A percentile compares a stretch with the other conserved stretches of the same genome.
phyloP scores from a whole-genome alignment of 2,113 vertebrate genomes.

The Calypte anna region DNA sequence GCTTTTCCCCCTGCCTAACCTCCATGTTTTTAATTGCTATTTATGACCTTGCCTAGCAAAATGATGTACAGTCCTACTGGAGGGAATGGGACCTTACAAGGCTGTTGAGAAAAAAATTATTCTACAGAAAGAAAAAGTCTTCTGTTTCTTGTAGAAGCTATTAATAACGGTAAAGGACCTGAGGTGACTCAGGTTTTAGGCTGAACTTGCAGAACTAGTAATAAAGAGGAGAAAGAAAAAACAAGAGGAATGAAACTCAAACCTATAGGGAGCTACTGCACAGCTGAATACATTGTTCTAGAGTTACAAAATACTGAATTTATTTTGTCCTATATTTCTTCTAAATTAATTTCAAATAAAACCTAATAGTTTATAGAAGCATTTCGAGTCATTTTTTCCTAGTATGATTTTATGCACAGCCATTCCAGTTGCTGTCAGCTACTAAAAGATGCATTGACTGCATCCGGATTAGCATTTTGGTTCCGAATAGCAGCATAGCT shows the following conservation, averaged over 20 bases:
- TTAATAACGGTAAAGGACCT: background rate
- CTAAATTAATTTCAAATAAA: constrained; percentile 28
- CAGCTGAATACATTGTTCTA: accelerated
- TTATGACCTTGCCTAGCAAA: background rate
- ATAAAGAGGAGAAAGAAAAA: background rate
- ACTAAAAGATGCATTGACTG: background rate
- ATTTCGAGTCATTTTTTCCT: background rate
- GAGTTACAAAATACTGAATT: background rate
- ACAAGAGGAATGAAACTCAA: background rate
- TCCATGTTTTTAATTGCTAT: background rate
- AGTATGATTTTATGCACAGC: background rate
- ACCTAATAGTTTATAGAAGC: background rate
- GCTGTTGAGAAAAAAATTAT: background rate
- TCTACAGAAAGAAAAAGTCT: background rate
- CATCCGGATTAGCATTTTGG: background rate
- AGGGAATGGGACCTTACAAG: background rate
- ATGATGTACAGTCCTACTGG: background rate
- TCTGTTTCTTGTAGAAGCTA: background rate
- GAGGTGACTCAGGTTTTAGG: background rate
- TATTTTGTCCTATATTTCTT: constrained; percentile 24
- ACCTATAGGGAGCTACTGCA: background rate
- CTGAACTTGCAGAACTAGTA: background rate
- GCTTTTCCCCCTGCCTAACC: background rate
- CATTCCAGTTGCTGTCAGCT: background rate
- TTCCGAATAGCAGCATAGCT: background rate